Evolutionary conservation across 2,797 vertebrate genomes (phyloP), one percentile per base, ranked within the genome.

Genomic region (Tarsius wallacei): DNA sequence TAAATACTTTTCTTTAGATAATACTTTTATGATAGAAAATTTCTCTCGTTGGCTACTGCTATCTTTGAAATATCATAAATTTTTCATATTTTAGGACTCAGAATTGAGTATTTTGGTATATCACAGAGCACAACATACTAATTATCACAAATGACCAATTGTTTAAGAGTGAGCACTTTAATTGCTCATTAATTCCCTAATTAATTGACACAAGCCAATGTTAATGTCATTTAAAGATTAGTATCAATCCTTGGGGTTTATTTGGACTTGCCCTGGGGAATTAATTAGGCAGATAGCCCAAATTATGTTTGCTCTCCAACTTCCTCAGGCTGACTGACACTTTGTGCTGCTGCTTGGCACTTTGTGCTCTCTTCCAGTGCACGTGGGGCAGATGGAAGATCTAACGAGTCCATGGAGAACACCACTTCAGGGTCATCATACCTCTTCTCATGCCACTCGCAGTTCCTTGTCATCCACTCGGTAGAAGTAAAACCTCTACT

Each of bases 131-230:
- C 49, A 57, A 16, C 26, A 83, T 83, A 66, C 47, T 70, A 73
- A 61, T 87, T 31, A 90, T 78, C 77, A 84, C 49, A 96, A 86
- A 89, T 91, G 90, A 87, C 51, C 66, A 85, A n/a, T 14, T 94
- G 68, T 74, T 91, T 71, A 93, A 95, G 63, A 66, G 22, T 61
- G n/a, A 31, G 7, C 3, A 90, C 28, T 47, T 81, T 83, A 91
- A 94, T 31, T 96, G 83, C 14, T 96, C 57, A 83, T 96, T 96
- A 97, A 91, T 96, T 97, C 28, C 66, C 71, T 94, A 87, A 95
- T 83, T 89, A 93, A 91, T 84, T 73, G 84, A 59, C 10, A 78
- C 15, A 78, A 93, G 31, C 59, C 71, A 71, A 84, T 66, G 12
- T 86, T 85, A 94, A 82, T 76, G 55, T 71, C 90, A 95, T 77